phyloP scores from a whole-genome alignment of 2,113 vertebrate species.

The Echinops telfairi region DNA sequence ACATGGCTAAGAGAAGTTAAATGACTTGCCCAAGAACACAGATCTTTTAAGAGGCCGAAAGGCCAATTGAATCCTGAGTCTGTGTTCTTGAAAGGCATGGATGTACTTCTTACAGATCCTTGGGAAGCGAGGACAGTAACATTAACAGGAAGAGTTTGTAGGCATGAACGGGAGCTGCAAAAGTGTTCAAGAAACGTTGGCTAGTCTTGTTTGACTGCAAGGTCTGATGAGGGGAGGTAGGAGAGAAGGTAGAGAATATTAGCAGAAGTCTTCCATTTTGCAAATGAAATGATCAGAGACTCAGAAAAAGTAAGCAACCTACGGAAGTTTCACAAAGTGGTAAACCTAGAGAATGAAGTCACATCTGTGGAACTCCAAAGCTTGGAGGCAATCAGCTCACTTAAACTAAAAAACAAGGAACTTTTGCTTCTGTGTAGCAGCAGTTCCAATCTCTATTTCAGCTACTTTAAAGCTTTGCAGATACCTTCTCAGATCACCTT shows the following conservation, averaged over 20 bases:
- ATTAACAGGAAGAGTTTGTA: background rate
- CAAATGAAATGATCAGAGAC: background rate
- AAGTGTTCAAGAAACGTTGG: background rate
- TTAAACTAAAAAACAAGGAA: constrained; percentile 11
- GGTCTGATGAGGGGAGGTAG: rapidly evolving
- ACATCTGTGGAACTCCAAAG: background rate
- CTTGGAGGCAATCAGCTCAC: background rate
- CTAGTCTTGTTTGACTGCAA: background rate
- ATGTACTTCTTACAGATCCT: background rate
- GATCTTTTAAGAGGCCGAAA: background rate
- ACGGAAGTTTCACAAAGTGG: background rate
- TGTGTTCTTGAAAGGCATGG: background rate
- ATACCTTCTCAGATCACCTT: background rate
- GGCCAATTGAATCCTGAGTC: background rate
- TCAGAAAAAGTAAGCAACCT: background rate
- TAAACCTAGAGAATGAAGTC: background rate
- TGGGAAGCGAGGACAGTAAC: background rate
- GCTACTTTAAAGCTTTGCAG: background rate
- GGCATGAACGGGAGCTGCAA: background rate
- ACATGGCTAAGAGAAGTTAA: background rate
- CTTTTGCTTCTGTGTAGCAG: background rate
- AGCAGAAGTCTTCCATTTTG: background rate
- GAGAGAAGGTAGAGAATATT: background rate
- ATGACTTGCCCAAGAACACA: background rate
- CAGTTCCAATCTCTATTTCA: background rate